Evolutionary conservation across 2,888 invertebrate species (phyloP).

Genomic region (Disparrhopalites patrizii): DNA sequence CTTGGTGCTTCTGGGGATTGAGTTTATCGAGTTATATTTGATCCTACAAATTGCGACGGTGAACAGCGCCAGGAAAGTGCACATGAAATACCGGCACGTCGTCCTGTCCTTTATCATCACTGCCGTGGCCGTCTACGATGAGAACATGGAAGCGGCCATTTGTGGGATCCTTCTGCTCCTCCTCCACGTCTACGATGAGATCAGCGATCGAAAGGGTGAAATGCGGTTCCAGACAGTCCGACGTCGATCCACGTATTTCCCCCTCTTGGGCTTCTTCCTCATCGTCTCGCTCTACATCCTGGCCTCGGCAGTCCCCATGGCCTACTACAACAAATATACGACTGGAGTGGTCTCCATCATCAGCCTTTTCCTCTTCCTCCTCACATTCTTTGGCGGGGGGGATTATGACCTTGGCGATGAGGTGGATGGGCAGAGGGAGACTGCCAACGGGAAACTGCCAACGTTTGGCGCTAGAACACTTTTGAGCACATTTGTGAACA

Average conservation of each 20-base stretch:
- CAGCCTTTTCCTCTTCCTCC: neutral
- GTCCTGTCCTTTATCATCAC: neutral
- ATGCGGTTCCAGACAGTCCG: too few relatives aligned
- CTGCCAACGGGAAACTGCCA: too few relatives aligned
- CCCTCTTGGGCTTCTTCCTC: too few relatives aligned
- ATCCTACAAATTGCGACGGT: neutral
- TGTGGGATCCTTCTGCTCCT: neutral
- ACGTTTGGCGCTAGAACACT: neutral
- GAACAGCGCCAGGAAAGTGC: neutral
- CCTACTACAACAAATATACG: neutral
- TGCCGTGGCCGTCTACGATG: neutral
- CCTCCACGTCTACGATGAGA: conserved; percentile 3
- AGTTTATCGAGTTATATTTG: neutral
- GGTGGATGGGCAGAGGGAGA: too few relatives aligned
- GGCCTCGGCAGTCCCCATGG: too few relatives aligned
- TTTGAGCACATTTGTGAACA: neutral
- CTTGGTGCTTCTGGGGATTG: neutral
- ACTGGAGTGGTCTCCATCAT: neutral
- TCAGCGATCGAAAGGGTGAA: too few relatives aligned
- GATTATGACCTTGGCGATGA: neutral
- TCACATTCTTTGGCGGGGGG: neutral
- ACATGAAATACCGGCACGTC: neutral
- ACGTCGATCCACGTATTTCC: too few relatives aligned
- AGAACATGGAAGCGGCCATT: neutral
- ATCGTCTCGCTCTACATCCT: too few relatives aligned